Evolutionary conservation across 2,888 invertebrate species (phyloP), one percentile per base, ranked within the genome.

Genomic region (Muschampia plurimacula): DNA sequence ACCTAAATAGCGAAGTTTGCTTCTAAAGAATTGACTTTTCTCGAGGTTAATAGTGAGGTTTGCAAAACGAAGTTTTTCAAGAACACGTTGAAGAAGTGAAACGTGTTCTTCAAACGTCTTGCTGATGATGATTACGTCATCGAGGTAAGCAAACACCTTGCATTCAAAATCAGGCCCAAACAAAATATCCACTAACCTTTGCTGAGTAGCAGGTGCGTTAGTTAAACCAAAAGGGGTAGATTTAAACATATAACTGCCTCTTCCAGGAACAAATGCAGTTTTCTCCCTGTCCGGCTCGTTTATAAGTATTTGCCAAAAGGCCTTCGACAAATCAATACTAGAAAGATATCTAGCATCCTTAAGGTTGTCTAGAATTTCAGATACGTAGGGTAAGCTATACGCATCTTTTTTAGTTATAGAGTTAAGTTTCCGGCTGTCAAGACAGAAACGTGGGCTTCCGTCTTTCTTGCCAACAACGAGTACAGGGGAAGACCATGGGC

Each of bases 21-120:
- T 77, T 78, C 36, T 69, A 68, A 80, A 80, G 68, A 81, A 80
- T 22, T 75, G 63, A 64, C 74, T 68, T 72, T 80, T 81, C 57
- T 74, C 68, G 13, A 78, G 67, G 57, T 80, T 81, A 5, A 80
- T 74, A 8, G 79, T 77, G 6, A 81, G 62, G 32, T 80, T 79
- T 8, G 80, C 79, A 1, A 12, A 2, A 22, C 49, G 8, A 3
- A 81, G 39, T 71, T 78, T 81, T 2, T 78, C 66, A 0, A 77
- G 57, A 0, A 80, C 80, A 55, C 55, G 55, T 5, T 66, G 63
- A 5, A 4, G 74, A 7, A 78, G 63, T 0, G 77, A 66, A 0
- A 81, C 75, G 32, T 82, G 81, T 41, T 79, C 74, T 9, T 80
- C 74, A 69, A 80, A 82, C 0, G 73, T 72, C 2, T 52, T 22